Evolutionary conservation across 2,888 invertebrate species (phyloP).

Genomic region (Ophioninae sp.): DNA sequence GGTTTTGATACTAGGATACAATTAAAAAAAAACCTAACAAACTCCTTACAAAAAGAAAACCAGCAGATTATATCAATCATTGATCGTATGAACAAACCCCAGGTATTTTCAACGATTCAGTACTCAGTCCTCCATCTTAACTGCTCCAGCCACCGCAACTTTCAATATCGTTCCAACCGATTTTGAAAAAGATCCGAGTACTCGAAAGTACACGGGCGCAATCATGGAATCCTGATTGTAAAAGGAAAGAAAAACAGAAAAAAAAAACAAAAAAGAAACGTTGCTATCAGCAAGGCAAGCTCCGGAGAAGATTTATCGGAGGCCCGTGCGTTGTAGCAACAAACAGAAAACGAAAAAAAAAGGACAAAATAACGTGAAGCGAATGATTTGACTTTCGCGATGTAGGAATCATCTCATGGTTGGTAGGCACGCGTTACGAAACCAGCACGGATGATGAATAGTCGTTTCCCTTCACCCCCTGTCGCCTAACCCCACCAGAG

Average conservation of each 20-base stretch:
- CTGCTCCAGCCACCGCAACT: neutral
- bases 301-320: neutral
- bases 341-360: neutral
- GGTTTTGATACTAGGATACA: too few relatives aligned
- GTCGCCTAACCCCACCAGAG: neutral
- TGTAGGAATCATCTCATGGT: conserved; percentile 12
- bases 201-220: neutral
- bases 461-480: conserved; percentile 4
- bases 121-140: neutral
- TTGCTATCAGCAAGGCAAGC: neutral
- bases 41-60: too few relatives aligned
- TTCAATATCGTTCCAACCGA: neutral
- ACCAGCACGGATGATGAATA: conserved; percentile 52
- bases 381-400: conserved; percentile 6
- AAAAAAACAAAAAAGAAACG: neutral
- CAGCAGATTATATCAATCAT: too few relatives aligned
- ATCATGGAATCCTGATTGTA: neutral
- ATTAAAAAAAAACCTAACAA: too few relatives aligned
- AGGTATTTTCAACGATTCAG: neutral
- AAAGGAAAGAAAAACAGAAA: too few relatives aligned
- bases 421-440: conserved; percentile 34
- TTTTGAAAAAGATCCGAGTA: neutral
- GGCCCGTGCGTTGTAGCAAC: neutral
- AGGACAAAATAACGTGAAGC: neutral
- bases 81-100: too few relatives aligned